Conservation (phyloP, 2,888 invertebrate species). For the Vanessa cardui region DNA sequence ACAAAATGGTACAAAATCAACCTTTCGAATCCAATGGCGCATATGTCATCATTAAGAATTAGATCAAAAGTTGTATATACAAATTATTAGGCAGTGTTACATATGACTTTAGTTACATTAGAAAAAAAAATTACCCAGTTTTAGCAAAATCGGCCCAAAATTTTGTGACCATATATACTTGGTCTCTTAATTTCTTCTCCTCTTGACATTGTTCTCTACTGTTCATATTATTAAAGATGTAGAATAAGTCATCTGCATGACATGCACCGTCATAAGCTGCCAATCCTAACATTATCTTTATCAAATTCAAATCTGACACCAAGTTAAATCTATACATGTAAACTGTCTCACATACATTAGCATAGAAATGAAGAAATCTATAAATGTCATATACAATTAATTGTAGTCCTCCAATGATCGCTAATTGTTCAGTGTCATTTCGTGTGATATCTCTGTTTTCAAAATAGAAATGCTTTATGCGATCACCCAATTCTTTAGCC, state of each 20-base stretch:
- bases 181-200: constrained; percentile 49
- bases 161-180: constrained; percentile 56
- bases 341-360: constrained; percentile 34
- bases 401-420: constrained; percentile 40
- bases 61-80: no score
- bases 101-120: not conserved
- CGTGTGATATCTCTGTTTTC: constrained; percentile 41
- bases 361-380: constrained; percentile 45
- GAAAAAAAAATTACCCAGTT: constrained; percentile 53
- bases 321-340: constrained; percentile 50
- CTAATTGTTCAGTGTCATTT: constrained; percentile 37
- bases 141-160: constrained; percentile 74
- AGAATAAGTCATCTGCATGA: constrained; percentile 70
- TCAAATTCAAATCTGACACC: constrained; percentile 48
- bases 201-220: constrained; percentile 54
- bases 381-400: constrained; percentile 44
- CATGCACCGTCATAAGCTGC: constrained; percentile 51
- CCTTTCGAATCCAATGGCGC: no score
- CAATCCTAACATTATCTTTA: constrained; percentile 41
- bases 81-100: no score
- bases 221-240: constrained; percentile 58
- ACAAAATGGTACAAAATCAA: no score
- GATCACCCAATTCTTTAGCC: constrained; percentile 43
- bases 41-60: not conserved
- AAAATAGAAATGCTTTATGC: constrained; percentile 45